Evolutionary conservation across 2,888 invertebrate genomes (phyloP), one percentile per base, ranked within the genome.

Genomic region (Rhogogaster chlorosoma): DNA sequence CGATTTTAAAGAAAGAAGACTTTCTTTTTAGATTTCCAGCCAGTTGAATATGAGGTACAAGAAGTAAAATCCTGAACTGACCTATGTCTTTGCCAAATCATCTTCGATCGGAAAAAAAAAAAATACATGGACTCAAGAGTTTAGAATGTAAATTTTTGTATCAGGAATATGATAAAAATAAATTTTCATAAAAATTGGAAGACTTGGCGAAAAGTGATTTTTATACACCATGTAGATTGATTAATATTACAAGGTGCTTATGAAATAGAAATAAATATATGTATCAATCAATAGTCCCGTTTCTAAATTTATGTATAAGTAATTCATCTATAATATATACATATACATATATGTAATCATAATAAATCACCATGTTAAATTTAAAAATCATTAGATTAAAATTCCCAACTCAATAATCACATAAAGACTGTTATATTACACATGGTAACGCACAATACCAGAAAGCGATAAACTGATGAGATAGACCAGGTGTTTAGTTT

Each of bases 351-450:
- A 77, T 26, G 18, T 15, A 49, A 29, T 77, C 45, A 49, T 18
- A 18, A 29, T 49, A 6, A 53, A 49, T 77, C 77, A 42, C 45
- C 75, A 77, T 49, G 53, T 77, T 77, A 77, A 53, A n/a, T 53
- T 49, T 53, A 26, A 61, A 80, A 80, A 38, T 57, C 5, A 61
- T 61, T 57, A 80, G 57, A 38, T 38, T 80, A 57, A 61, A 49
- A 61, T 80, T 57, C 61, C 80, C 38, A 80, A 61, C 5, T 80
- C 57, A 80, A 80, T 80, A 61, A 26, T 57, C 57, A 61, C 38
- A 80, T 9, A 15, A 32, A 80, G 26, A 77, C n/a, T 77, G 29
- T 77, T 26, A 70, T 78, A 57, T n/a, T 18, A 57, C 36, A 53
- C 15, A 32, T 9, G 2, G n/a, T 53, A 53, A n/a, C 53, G 42